These are phyloP conservation scores for Gymnocypris eckloni DNA, from an alignment of 2,797 vertebrate species.

Conservation along the genomic window DNA sequence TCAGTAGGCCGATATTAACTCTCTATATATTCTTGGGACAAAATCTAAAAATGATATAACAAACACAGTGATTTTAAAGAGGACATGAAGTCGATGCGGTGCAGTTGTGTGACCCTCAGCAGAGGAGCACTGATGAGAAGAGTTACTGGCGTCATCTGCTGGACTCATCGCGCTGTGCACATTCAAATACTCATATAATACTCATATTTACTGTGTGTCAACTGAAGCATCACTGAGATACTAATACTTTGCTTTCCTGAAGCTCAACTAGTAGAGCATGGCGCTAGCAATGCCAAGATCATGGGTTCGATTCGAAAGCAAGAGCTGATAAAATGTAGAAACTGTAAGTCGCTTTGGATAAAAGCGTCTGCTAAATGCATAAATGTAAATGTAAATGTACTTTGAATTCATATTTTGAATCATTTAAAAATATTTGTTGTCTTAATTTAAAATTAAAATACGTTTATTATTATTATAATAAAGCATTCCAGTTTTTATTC, in stretches of 20 bases:
- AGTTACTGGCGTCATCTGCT: slow-evolving; percentile 46
- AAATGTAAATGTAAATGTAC: too few relatives aligned
- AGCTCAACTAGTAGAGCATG: too few relatives aligned
- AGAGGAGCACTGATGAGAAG: not conserved
- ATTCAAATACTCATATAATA: not conserved
- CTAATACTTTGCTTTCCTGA: not conserved
- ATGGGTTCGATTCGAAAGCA: too few relatives aligned
- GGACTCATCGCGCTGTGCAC: slow-evolving; percentile 1
- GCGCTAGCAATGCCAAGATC: too few relatives aligned
- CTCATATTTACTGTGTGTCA: not conserved
- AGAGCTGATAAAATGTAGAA: too few relatives aligned
- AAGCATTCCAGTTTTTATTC: not conserved
- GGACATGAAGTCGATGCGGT: too few relatives aligned
- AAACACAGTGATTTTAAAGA: not conserved
- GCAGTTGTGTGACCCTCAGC: not conserved
- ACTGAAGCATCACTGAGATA: not conserved
- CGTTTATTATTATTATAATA: not conserved
- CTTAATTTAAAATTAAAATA: not conserved
- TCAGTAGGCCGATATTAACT: not conserved
- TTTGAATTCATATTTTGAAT: not conserved
- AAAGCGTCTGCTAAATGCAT: too few relatives aligned
- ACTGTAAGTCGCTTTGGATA: too few relatives aligned
- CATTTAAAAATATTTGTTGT: not conserved
- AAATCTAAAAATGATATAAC: not conserved
- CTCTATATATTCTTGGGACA: not conserved